phyloP scores from a whole-genome alignment of 1,140 invertebrate species.

The Cardiocondyla obscurior region DNA sequence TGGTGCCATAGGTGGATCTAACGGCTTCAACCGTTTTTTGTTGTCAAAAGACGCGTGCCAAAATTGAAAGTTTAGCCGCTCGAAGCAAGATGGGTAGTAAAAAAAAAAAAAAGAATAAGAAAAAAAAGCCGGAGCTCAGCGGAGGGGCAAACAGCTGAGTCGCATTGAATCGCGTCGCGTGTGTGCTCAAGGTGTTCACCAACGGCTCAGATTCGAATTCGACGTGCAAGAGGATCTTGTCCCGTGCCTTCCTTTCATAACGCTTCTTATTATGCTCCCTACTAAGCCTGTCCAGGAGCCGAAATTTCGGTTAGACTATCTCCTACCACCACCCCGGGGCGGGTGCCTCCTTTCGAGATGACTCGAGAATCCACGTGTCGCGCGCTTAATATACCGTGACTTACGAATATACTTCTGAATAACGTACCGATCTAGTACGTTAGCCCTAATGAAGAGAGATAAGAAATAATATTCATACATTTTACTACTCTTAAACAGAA shows the following conservation, averaged over 20 bases:
- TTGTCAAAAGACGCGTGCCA: conserved; percentile 63
- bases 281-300: conserved; percentile 60
- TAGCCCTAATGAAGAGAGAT: neutral
- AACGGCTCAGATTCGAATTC: conserved; percentile 78
- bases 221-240: conserved; percentile 77
- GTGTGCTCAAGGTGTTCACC: conserved; percentile 76
- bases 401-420: conserved; percentile 30
- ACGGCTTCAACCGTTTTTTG: conserved; percentile 59
- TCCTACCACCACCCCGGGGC: neutral
- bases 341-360: conserved; percentile 36
- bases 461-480: neutral
- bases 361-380: conserved; percentile 33
- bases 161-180: conserved; percentile 77
- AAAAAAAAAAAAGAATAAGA: too few species aligned
- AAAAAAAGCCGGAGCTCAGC: conserved; percentile 19
- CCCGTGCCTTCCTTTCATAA: conserved; percentile 78
- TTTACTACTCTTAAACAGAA: neutral
- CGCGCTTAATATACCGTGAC: conserved; percentile 18
- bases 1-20: neutral
- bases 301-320: conserved; percentile 69
- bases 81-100: conserved; percentile 56
- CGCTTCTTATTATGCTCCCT: conserved; percentile 72
- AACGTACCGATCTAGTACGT: conserved; percentile 44
- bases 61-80: conserved; percentile 56
- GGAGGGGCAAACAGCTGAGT: conserved; percentile 79